phyloP scores from a whole-genome alignment of 2,113 vertebrate genomes.

The Anguilla japonica region DNA sequence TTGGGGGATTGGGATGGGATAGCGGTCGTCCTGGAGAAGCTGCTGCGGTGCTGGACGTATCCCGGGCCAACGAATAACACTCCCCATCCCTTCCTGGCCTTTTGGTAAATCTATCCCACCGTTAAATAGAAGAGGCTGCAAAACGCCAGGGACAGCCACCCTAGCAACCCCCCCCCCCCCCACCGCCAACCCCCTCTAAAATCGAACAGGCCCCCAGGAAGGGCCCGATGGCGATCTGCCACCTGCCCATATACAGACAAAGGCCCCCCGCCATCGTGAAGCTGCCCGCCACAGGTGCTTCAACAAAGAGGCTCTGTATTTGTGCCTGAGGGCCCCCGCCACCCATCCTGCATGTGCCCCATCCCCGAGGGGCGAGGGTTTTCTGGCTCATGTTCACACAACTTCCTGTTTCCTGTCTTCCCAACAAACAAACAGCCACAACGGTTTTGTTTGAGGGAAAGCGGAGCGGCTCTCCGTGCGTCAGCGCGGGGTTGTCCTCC shows the following conservation, averaged over 20 bases:
- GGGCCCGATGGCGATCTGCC: not conserved
- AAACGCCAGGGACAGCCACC: not conserved
- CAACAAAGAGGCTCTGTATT: not conserved
- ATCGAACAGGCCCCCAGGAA: not conserved
- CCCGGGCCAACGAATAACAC: not conserved
- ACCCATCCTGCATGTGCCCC: not conserved
- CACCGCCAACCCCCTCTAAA: not conserved
- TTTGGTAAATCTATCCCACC: slow-evolving; percentile 27
- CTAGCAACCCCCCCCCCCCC: not conserved
- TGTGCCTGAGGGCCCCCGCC: not conserved
- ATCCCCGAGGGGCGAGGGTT: not conserved
- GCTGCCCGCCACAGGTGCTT: slow-evolving; percentile 14
- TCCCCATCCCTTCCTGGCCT: not conserved
- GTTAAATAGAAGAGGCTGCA: slow-evolving; percentile 35
- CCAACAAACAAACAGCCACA: too few species aligned
- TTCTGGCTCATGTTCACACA: too few species aligned
- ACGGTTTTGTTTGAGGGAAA: too few species aligned
- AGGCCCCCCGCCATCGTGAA: not conserved
- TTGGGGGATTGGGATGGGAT: not conserved
- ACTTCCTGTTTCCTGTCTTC: too few species aligned
- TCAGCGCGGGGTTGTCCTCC: too few species aligned
- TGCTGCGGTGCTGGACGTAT: not conserved
- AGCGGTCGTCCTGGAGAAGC: not conserved
- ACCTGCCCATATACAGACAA: slow-evolving; percentile 30
- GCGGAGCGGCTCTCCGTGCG: too few species aligned